A percentile compares a stretch with the other conserved stretches of the same genome.
Evolutionary conservation across 1,140 invertebrate genomes (phyloP).

Genomic region (Drosophila orena): DNA sequence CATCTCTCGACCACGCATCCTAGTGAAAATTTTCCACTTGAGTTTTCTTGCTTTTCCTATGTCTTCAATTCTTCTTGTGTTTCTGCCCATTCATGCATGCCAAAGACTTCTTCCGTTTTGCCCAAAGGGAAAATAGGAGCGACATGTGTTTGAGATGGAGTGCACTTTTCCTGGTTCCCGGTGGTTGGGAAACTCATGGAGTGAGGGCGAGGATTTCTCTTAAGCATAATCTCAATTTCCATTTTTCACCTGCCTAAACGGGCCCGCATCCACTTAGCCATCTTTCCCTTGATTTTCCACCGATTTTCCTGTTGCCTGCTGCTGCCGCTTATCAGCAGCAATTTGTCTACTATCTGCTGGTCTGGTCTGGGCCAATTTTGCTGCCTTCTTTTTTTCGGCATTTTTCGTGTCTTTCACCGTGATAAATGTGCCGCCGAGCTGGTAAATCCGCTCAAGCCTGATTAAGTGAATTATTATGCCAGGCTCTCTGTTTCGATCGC

Average conservation of each 20-base stretch:
- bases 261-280: constrained; percentile 73
- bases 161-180: constrained; percentile 17
- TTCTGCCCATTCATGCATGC: constrained; percentile 60
- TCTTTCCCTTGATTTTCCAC: constrained; percentile 13
- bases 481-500: constrained; percentile 3
- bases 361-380: constrained; percentile 54
- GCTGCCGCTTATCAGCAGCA: constrained; percentile 68
- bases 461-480: constrained; percentile 80
- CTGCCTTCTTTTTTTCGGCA: constrained; percentile 10
- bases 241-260: constrained; percentile 79
- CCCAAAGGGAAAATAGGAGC: constrained; percentile 34
- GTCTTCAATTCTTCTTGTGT: constrained; percentile 9
- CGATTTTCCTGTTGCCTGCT: constrained; percentile 27
- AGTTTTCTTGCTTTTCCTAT: constrained; percentile 50
- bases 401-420: constrained; percentile 5
- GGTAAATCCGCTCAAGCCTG: constrained; percentile 78
- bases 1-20: constrained; percentile 37
- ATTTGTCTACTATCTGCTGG: constrained; percentile 70
- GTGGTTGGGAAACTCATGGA: constrained; percentile 22
- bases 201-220: constrained; percentile 7
- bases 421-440: constrained; percentile 51
- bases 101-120: constrained; percentile 69
- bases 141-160: constrained; percentile 74
- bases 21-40: constrained; percentile 77
- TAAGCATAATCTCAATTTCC: constrained; percentile 74